A percentile compares a stretch with the other conserved stretches of the same genome.
Evolutionary conservation across 2,888 invertebrate genomes (phyloP).

Genomic region (Encarsia formosa): DNA sequence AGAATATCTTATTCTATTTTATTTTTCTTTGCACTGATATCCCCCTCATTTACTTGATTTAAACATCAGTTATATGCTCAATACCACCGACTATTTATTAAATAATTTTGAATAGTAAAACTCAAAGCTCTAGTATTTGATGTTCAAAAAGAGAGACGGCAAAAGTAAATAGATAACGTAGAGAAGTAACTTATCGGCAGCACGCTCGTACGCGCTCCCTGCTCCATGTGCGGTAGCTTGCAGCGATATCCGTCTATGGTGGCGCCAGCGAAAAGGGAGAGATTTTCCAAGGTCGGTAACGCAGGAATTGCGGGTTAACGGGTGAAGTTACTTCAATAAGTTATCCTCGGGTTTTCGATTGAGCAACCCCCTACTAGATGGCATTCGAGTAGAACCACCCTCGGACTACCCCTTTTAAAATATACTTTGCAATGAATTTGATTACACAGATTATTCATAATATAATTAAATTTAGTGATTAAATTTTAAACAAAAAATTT

Average conservation of each 20-base stretch:
- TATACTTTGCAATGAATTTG: not conserved
- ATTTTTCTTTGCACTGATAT: no score
- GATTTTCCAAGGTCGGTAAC: slow-evolving; percentile 21
- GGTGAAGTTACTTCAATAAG: slow-evolving; percentile 18
- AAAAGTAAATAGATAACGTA: slow-evolving; percentile 3
- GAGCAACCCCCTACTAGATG: slow-evolving; percentile 30
- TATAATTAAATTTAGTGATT: not conserved
- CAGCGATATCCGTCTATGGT: not conserved
- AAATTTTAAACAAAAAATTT: not conserved
- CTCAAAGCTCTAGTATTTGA: no score
- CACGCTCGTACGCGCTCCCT: not conserved
- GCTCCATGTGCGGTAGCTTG: not conserved
- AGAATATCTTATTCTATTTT: no score
- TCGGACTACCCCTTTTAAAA: not conserved
- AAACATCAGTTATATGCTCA: no score
- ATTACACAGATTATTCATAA: not conserved
- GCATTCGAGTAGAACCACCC: slow-evolving; percentile 9
- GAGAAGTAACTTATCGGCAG: slow-evolving; percentile 10
- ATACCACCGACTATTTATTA: no score
- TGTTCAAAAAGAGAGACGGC: no score
- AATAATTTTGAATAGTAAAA: no score
- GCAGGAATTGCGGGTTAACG: slow-evolving; percentile 9
- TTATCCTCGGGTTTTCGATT: slow-evolving; percentile 5
- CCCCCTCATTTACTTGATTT: no score
- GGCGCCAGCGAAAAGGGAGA: slow-evolving; percentile 1